Base-by-base conservation (phyloP, 2,888 invertebrate genomes). In the Tridacna crocea region DNA sequence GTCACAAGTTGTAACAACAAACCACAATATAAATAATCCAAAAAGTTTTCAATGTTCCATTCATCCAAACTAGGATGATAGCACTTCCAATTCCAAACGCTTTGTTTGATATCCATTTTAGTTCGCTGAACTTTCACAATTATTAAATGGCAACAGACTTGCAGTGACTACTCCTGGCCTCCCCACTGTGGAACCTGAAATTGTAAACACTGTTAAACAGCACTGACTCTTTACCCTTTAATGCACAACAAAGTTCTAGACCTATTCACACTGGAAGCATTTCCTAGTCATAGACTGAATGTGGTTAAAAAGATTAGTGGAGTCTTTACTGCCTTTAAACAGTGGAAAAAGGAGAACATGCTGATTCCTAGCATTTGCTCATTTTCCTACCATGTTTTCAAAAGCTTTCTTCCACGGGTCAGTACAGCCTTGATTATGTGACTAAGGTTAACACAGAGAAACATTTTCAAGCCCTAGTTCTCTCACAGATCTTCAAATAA, bases 161-260 rank as follows among this genome's bases (percentile, higher is more conserved):
- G 24, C 10, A 36, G n/a, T 8, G n/a, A 63, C 65, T 76, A 80
- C 75, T 80, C 80, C 72, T 80, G 80, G 47, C 72, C 61, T 46
- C 80, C 80, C 80, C 80, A 80, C 80, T 80, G 80, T 76, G 80
- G 76, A 63, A 80, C 75, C 80, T 80, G 72, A 4, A 80, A 78
- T 27, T n/a, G 27, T n/a, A n/a, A n/a, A n/a, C n/a, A n/a, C n/a
- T 2, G 51, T 36, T 36, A 36, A 36, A 36, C 36, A 36, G 36
- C 8, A 8, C 36, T 36, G 36, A 36, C 36, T 36, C 2, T 4
- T 36, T 4, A 72, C 19, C 27, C 36, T 55, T 55, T 2, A 55
- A 2, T 10, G 10, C 55, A 55, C 19, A 55, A 55, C 55, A 55
- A 55, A 19, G 3, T 55, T 36, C 8, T 4, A 36, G 2, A 36